Conservation (phyloP, 1,140 invertebrate species). For the Leptinotarsa lineolata region DNA sequence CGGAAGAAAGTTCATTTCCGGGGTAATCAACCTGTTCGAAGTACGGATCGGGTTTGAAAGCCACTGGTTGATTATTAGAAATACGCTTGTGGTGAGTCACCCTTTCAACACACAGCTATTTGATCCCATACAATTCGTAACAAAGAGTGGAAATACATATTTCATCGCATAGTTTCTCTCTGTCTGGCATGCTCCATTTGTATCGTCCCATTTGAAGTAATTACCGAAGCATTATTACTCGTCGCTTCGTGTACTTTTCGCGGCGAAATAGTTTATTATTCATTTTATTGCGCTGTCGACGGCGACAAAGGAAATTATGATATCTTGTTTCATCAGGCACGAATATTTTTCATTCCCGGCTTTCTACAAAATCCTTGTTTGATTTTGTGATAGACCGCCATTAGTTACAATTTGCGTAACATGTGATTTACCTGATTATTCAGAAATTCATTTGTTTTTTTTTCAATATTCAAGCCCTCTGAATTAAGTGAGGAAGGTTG, state of each 20-base stretch:
- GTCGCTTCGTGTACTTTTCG: background rate
- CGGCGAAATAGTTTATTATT: conserved; percentile 8
- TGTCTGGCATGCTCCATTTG: background rate
- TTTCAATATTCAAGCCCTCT: too few species aligned
- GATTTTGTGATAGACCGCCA: too few species aligned
- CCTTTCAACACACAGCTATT: conserved; percentile 1
- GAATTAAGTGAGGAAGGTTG: too few species aligned
- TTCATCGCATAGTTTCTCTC: background rate
- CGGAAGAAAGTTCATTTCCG: background rate
- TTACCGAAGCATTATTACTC: conserved; percentile 6
- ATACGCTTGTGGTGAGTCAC: conserved; percentile 7
- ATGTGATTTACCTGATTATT: too few species aligned
- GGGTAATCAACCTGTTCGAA: conserved; percentile 5
- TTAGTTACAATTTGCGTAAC: too few species aligned
- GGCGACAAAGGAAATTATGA: background rate
- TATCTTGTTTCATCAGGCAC: background rate
- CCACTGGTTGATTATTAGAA: conserved; percentile 8
- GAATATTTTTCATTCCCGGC: background rate
- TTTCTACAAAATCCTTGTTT: too few species aligned
- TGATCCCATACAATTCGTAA: conserved; percentile 8
- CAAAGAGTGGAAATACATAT: conserved; percentile 3
- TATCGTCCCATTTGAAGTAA: conserved; percentile 2
- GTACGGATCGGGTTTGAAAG: background rate
- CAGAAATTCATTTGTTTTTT: too few species aligned
- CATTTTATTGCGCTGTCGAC: background rate